Percentiles rank a stretch among this genome's conserved stretches.
These are phyloP conservation scores for Macroramphosus scolopax DNA, from an alignment of 2,797 vertebrate genomes.

Conservation along the genomic window DNA sequence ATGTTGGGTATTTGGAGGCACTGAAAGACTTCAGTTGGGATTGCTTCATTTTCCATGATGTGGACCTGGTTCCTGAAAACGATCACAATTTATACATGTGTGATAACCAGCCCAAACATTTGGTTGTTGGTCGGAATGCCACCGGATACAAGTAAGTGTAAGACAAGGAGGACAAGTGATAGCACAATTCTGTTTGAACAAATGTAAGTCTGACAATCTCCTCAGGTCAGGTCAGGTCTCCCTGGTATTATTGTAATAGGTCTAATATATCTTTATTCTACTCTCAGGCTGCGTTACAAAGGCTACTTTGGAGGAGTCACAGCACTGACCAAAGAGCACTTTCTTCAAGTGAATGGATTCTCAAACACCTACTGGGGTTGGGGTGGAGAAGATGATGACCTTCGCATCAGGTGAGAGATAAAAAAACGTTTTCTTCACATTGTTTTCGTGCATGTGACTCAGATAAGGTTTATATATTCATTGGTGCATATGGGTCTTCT, in stretches of 20 bases:
- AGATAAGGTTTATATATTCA: too few relatives aligned
- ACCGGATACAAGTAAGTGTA: constrained; percentile 93
- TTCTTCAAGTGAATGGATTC: constrained; percentile 91
- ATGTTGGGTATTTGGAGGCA: constrained; percentile 93
- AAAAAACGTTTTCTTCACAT: neutral
- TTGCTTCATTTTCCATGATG: constrained; percentile 97
- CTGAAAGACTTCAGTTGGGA: constrained; percentile 91
- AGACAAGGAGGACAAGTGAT: neutral
- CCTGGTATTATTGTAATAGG: neutral
- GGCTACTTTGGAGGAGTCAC: constrained; percentile 97
- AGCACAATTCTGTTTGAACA: too few relatives aligned
- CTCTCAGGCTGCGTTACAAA: constrained; percentile 85
- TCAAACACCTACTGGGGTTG: constrained; percentile 98
- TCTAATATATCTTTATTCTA: neutral
- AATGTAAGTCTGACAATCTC: too few relatives aligned
- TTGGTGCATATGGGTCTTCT: neutral
- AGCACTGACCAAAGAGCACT: constrained; percentile 89
- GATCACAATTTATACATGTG: constrained; percentile 91
- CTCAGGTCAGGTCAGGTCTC: too few relatives aligned
- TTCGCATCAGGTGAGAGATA: constrained; percentile 85
- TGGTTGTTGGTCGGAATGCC: constrained; percentile 94
- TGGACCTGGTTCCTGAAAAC: constrained; percentile 95
- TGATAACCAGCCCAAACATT: constrained; percentile 89
- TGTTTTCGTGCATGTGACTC: neutral
- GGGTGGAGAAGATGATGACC: constrained; percentile 97